Percentiles rank a stretch among this genome's conserved stretches.
Conservation (phyloP, 2,113 vertebrate genomes). For the Mirza zaza region DNA sequence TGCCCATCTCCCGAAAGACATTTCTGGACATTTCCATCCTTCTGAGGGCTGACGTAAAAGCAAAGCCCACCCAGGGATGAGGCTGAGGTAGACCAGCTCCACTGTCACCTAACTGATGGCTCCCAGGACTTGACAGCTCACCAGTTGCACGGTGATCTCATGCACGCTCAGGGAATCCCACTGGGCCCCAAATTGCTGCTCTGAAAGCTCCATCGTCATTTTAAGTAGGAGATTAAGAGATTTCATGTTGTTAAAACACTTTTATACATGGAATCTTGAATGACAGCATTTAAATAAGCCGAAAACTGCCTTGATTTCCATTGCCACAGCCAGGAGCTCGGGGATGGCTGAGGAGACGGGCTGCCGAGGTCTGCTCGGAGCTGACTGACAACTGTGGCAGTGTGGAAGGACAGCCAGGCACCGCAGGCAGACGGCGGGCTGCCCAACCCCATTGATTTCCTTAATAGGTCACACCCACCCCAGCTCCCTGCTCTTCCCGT, state of each 20-base stretch:
- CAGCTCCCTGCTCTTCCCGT: not conserved
- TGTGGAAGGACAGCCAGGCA: not conserved
- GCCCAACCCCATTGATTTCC: not conserved
- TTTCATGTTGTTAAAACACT: conserved; percentile 40
- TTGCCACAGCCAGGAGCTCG: not conserved
- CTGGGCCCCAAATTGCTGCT: not conserved
- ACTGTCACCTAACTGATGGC: not conserved
- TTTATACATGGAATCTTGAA: conserved; percentile 34
- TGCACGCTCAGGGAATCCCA: not conserved
- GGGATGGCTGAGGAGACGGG: not conserved
- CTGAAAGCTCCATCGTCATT: not conserved
- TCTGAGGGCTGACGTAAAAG: not conserved
- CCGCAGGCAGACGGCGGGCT: not conserved
- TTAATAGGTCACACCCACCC: not conserved
- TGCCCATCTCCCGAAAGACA: not conserved
- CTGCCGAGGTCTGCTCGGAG: not conserved
- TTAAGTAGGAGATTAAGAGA: conserved; percentile 60
- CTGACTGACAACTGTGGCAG: not conserved
- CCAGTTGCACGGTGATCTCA: not conserved
- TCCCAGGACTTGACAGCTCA: not conserved
- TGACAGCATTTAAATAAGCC: conserved; percentile 43
- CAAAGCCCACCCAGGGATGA: not conserved
- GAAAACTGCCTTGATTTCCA: conserved; percentile 49
- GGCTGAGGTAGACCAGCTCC: not conserved
- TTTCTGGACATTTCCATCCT: not conserved